Conservation (phyloP, 2,113 vertebrate species). For the Cephalophus harveyi region DNA sequence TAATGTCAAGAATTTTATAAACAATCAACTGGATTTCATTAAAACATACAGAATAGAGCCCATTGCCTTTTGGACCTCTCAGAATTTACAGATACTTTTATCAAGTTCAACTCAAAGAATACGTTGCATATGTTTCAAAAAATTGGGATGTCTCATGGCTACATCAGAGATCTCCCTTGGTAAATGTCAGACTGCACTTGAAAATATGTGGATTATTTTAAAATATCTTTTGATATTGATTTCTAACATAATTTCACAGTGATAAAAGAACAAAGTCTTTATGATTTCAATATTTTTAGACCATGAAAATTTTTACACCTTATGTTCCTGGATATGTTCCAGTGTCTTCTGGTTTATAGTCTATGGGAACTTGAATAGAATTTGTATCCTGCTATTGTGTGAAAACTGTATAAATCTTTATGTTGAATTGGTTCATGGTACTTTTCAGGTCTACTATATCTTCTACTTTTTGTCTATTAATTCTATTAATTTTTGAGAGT, state of each 20-base stretch:
- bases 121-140: not conserved
- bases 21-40: not conserved
- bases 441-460: not conserved
- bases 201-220: not conserved
- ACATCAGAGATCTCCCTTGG: not conserved
- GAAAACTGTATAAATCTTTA: not conserved
- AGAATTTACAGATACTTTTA: slow-evolving; percentile 3
- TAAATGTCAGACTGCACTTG: not conserved
- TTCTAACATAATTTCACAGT: not conserved
- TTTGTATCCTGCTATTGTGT: not conserved
- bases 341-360: not conserved
- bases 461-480: not conserved
- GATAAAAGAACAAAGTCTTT: not conserved
- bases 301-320: not conserved
- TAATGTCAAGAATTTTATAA: slow-evolving; percentile 34
- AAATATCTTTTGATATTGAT: not conserved
- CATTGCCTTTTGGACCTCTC: not conserved
- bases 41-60: not conserved
- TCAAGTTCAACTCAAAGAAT: not conserved
- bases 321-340: not conserved
- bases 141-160: not conserved
- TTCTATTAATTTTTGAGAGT: not conserved
- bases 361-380: not conserved
- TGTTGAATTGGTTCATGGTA: not conserved
- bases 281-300: not conserved